Evolutionary conservation across 2,797 vertebrate species (phyloP).

Genomic region (Cyprinella venusta): DNA sequence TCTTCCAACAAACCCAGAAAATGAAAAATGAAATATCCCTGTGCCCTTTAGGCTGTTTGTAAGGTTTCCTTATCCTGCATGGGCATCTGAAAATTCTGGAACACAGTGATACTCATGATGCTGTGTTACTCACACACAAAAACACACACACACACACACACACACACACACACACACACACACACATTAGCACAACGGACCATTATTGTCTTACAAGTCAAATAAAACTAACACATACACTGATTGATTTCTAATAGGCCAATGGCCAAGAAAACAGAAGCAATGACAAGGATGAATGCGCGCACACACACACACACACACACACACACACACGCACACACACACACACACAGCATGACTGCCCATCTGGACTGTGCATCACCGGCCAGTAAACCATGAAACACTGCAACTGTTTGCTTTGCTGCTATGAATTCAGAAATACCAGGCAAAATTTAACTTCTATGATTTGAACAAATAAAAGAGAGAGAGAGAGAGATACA

Average conservation of each 20-base stretch:
- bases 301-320: not conserved
- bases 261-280: slow-evolving; percentile 47
- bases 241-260: slow-evolving; percentile 22
- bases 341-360: slow-evolving; percentile 4
- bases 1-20: not conserved
- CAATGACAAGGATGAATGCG: slow-evolving; percentile 25
- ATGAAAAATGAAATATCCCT: not conserved
- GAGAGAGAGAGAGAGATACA: not conserved
- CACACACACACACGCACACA: slow-evolving; percentile 6
- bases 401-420: slow-evolving; percentile 17
- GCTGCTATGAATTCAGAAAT: slow-evolving; percentile 16
- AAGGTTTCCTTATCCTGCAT: not conserved
- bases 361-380: slow-evolving; percentile 57
- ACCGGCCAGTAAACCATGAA: slow-evolving; percentile 38
- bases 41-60: not conserved
- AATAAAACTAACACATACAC: slow-evolving; percentile 27
- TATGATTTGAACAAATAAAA: not conserved
- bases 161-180: slow-evolving; percentile 24
- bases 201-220: not conserved
- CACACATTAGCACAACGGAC: not conserved
- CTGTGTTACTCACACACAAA: slow-evolving; percentile 3
- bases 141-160: not conserved
- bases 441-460: not conserved
- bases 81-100: not conserved
- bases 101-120: slow-evolving; percentile 15